Evolutionary conservation across 2,113 vertebrate species (phyloP).

Genomic region (Irena cyanogastra): DNA sequence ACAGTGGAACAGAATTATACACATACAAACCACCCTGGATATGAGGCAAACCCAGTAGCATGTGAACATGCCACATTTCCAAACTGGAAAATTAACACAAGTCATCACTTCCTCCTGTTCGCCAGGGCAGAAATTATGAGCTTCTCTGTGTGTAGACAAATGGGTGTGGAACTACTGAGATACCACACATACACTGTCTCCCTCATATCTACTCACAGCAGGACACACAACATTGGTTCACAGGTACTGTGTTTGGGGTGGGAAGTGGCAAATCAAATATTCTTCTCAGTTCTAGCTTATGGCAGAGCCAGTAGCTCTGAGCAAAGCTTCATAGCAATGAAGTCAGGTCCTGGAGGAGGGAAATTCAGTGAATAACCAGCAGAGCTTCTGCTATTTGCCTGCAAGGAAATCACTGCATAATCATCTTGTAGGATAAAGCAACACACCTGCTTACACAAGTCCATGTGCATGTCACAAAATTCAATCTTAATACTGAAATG

Average conservation of each 20-base stretch:
- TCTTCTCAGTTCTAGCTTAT: background rate
- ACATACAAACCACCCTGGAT: background rate
- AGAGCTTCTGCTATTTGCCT: background rate
- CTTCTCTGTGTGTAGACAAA: background rate
- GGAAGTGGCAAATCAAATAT: background rate
- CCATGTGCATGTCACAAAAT: background rate
- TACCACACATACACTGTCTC: background rate
- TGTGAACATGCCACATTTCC: background rate
- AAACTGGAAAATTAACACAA: constrained; percentile 12
- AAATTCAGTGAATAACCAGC: background rate
- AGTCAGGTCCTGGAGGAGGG: background rate
- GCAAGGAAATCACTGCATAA: background rate
- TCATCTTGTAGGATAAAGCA: background rate
- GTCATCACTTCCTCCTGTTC: background rate
- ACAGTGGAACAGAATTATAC: background rate
- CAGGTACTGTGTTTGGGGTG: rapidly evolving
- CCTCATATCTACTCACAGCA: background rate
- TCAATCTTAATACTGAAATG: background rate
- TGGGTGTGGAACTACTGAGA: background rate
- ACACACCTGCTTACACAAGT: background rate
- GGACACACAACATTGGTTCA: background rate
- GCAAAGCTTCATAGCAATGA: background rate
- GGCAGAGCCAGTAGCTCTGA: background rate
- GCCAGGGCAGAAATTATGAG: background rate
- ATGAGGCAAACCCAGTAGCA: background rate